A percentile compares a stretch with the other conserved stretches of the same genome.
phyloP scores from a whole-genome alignment of 2,113 vertebrate genomes.

The Blennius ocellaris region DNA sequence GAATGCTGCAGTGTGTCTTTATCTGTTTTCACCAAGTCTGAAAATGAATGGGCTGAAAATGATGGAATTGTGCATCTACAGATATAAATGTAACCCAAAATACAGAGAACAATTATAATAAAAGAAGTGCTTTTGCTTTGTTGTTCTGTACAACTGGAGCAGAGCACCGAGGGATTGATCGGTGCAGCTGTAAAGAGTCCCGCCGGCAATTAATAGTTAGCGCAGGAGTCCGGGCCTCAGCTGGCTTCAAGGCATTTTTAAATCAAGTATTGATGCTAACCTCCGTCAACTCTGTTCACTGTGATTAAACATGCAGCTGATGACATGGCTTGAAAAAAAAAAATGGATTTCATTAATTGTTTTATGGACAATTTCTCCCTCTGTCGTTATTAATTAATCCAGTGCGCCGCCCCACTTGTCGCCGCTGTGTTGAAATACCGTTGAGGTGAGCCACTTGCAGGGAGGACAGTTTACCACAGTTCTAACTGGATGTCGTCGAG shows the following conservation, averaged over 20 bases:
- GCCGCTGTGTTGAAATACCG: neutral
- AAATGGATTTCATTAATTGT: constrained; percentile 8
- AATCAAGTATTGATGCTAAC: constrained; percentile 43
- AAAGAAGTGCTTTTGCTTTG: neutral
- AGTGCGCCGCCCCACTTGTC: neutral
- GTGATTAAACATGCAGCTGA: constrained; percentile 27
- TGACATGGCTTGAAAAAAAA: constrained; percentile 19
- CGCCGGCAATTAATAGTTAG: constrained; percentile 20
- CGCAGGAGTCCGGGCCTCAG: constrained; percentile 22
- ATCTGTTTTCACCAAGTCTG: too few relatives aligned
- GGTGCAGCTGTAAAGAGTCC: constrained; percentile 14
- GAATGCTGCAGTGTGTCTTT: neutral
- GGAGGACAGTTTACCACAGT: neutral
- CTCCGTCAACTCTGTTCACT: constrained; percentile 6
- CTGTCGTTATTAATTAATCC: constrained; percentile 3
- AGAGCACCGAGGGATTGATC: neutral
- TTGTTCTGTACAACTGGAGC: constrained; percentile 1
- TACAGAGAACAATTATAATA: neutral
- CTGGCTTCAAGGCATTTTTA: constrained; percentile 37
- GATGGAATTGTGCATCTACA: neutral
- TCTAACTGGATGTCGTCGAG: neutral
- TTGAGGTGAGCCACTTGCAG: too few relatives aligned
- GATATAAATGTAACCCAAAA: neutral
- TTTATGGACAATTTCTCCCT: neutral
- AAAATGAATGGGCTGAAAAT: too few relatives aligned